Evolutionary conservation across 2,888 invertebrate genomes (phyloP).

Genomic region (Cryptocephalus moraei): DNA sequence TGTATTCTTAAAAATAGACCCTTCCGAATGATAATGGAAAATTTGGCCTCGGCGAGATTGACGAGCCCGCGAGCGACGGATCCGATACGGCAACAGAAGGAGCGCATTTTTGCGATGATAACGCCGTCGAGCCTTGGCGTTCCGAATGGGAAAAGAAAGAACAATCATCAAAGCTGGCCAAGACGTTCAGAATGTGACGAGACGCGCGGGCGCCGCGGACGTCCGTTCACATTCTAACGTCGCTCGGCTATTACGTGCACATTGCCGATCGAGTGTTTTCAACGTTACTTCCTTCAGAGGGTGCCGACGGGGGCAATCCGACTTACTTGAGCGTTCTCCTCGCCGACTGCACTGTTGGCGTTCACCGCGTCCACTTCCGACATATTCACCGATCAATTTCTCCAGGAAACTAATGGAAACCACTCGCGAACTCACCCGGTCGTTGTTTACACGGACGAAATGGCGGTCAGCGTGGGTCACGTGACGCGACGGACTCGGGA

Average conservation of each 20-base stretch:
- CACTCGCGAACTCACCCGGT: constrained; percentile 37
- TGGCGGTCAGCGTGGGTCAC: constrained; percentile 55
- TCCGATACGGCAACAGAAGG: no score
- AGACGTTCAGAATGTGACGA: constrained; percentile 2
- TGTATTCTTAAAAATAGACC: constrained; percentile 15
- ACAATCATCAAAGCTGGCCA: no score
- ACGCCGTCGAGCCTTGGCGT: no score
- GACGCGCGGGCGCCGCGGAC: constrained; percentile 12
- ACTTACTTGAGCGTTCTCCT: constrained; percentile 37
- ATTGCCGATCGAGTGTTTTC: constrained; percentile 21
- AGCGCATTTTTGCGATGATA: no score
- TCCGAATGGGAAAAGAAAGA: no score
- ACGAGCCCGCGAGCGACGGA: no score
- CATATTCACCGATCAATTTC: constrained; percentile 32
- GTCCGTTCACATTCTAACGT: constrained; percentile 32
- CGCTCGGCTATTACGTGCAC: constrained; percentile 34
- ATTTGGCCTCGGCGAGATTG: no score
- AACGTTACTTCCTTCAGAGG: no score
- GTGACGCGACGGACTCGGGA: constrained; percentile 32
- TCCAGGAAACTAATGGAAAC: constrained; percentile 18
- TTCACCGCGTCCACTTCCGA: constrained; percentile 37
- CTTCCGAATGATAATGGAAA: no score
- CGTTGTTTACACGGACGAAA: constrained; percentile 49
- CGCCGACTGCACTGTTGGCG: constrained; percentile 33
- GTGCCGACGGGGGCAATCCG: not conserved